Conservation (phyloP, 2,888 invertebrate genomes). For the Ditula angustiorana region DNA sequence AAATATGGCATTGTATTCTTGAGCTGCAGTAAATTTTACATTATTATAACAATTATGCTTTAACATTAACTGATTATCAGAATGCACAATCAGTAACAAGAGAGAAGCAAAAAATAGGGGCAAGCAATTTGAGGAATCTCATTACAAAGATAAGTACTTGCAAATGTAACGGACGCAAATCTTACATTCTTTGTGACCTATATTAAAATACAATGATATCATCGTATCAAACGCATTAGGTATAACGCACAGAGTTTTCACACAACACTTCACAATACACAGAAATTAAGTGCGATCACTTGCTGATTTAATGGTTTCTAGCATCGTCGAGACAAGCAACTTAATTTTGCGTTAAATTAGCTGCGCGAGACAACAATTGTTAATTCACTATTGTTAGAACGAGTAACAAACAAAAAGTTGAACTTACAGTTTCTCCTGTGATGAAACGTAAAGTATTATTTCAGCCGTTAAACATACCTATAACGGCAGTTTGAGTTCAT, state of each 20-base stretch:
- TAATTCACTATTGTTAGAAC: constrained; percentile 26
- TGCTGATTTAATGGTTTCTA: not conserved
- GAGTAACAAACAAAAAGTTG: constrained; percentile 20
- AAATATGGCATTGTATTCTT: not conserved
- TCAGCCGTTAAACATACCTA: constrained; percentile 30
- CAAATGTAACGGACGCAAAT: not conserved
- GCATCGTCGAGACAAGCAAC: not conserved
- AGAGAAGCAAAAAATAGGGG: not conserved
- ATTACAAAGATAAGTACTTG: not conserved
- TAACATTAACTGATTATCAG: too few species aligned
- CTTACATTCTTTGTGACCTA: not conserved
- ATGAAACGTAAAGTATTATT: constrained; percentile 32
- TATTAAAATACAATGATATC: not conserved
- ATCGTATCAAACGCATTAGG: not conserved
- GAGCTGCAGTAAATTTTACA: not conserved
- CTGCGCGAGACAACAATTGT: constrained; percentile 24
- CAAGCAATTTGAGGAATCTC: not conserved
- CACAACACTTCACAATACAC: not conserved
- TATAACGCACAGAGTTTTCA: not conserved
- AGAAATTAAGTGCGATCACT: not conserved
- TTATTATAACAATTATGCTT: too few species aligned
- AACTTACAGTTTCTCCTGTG: constrained; percentile 24
- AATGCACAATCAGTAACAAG: not conserved
- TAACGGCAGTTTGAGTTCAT: constrained; percentile 24
- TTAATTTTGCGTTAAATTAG: constrained; percentile 17